A percentile compares a stretch with the other conserved stretches of the same genome.
phyloP scores from a whole-genome alignment of 2,797 vertebrate genomes.

The Thamnophis elegans region DNA sequence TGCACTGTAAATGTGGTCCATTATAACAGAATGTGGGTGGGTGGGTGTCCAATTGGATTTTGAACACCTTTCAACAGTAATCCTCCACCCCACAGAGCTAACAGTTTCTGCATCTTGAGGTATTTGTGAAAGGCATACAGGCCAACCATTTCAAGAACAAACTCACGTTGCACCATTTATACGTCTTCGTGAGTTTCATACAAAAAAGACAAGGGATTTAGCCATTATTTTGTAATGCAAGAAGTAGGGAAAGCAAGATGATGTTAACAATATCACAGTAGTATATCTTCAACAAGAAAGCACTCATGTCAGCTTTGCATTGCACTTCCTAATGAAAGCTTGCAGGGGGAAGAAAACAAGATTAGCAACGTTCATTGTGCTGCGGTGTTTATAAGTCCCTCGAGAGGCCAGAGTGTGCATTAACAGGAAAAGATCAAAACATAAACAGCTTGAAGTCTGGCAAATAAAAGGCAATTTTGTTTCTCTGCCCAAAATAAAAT shows the following conservation, averaged over 20 bases:
- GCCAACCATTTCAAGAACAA: neutral
- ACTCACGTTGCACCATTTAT: neutral
- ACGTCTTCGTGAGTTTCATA: neutral
- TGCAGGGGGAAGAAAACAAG: neutral
- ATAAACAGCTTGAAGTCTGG: constrained; percentile 59
- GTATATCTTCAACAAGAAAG: constrained; percentile 4
- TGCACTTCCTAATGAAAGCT: constrained; percentile 17
- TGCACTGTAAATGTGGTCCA: neutral
- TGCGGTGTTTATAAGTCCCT: constrained; percentile 62
- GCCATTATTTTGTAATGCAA: neutral
- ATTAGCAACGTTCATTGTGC: constrained; percentile 51
- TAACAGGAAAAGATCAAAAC: constrained; percentile 66
- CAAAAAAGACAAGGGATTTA: neutral
- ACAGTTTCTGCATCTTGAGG: neutral
- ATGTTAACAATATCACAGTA: neutral
- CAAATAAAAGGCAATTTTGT: constrained; percentile 64
- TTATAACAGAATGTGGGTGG: neutral
- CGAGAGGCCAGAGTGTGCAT: constrained; percentile 61
- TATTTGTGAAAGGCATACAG: neutral
- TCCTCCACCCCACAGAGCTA: neutral
- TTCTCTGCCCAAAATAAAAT: constrained; percentile 52
- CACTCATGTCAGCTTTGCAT: neutral
- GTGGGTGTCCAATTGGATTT: neutral
- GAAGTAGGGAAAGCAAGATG: neutral
- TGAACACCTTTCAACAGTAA: neutral